Base-by-base conservation (phyloP, 2,797 vertebrate species). In the Linurgus olivaceus region DNA sequence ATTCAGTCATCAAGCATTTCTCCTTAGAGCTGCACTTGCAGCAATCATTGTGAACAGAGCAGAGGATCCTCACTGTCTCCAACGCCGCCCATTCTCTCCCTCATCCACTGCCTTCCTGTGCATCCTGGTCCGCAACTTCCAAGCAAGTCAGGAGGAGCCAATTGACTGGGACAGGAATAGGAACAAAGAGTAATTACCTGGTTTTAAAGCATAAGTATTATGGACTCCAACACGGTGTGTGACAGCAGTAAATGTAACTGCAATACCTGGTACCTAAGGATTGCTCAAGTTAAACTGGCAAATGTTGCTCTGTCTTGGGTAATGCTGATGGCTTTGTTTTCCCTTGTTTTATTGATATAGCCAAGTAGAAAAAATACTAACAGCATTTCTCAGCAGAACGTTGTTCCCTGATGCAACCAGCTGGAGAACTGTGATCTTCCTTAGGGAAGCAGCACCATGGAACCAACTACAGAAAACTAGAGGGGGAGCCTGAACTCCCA, bases 81-180 rank as follows among this genome's bases (percentile, higher is more conserved):
- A 40, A 42, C 1, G 0, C 26, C 2, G 1, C 61, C 40, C 78
- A 6, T 71, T n/a, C 68, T 38, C 59, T 55, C 35, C 2, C 40
- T 18, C 7, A 54, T 40, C 71, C 71, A 1, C 76, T 38, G 48
- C 16, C 62, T 68, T 48, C 47, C 11, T 13, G 7, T 16, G 24
- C 51, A 51, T 29, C 14, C 70, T 55, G 70, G 37, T 9, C 4
- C 12, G 38, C 31, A 8, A n/a, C 48, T 71, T 52, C 86, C 90
- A 59, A 47, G n/a, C 33, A 42, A 78, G 55, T 62, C 88, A 72
- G 13, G 0, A 21, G n/a, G 67, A 82, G 31, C 8, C 65, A 61
- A 62, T 3, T 57, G 75, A n/a, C 65, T 83, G 42, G 47, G 40
- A 33, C 3, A 74, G 35, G 37, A 88, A 59, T 3, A 45, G 37